Base-by-base conservation (phyloP, 1,140 invertebrate species). In the Nymphalis io region DNA sequence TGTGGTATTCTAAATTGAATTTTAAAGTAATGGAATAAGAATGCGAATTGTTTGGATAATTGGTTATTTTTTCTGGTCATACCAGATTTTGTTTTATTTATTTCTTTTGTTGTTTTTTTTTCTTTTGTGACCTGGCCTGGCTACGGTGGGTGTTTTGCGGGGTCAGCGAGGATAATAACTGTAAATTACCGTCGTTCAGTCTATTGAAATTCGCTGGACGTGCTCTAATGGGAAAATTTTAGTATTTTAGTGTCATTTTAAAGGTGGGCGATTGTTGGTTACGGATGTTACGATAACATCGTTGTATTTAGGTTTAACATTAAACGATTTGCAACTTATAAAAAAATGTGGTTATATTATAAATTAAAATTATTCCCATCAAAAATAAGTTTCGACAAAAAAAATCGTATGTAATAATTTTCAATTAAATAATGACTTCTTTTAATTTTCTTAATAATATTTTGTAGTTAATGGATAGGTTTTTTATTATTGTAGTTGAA, bases 141-240 rank as follows among this genome's bases (percentile, higher is more conserved):
- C 80, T 86, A 81, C 85, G 77, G 88, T 90, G 88, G 87, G 87
- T 89, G 88, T 90, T 90, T 89, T 87, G 88, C 89, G 88, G 89
- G 89, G 88, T 90, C 88, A 91, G 76, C 76, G 84, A 82, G 80
- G 88, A 86, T 91, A 90, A 91, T 91, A 90, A 90, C 88, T 85
- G 89, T 90, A 90, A 91, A 90, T 91, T 91, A 90, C 88, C 82
- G 85, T 85, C 83, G 81, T 82, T 83, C 79, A 79, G 71, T 81
- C 89, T 91, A 91, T 90, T 91, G 87, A 91, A 90, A 89, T 87
- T 79, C 75, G 84, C 79, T 72, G 80, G 84, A 85, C 83, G 76
- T 74, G 76, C 83, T 83, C 84, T 87, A 89, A 89, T 86, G 83
- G 81, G 78, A 74, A 78, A 76, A 74, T 81, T 78, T 82, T 79